A percentile compares a stretch with the other conserved stretches of the same genome.
These are phyloP conservation scores for Holacanthella duospinosa DNA, from an alignment of 2,888 invertebrate genomes.

Conservation along the genomic window DNA sequence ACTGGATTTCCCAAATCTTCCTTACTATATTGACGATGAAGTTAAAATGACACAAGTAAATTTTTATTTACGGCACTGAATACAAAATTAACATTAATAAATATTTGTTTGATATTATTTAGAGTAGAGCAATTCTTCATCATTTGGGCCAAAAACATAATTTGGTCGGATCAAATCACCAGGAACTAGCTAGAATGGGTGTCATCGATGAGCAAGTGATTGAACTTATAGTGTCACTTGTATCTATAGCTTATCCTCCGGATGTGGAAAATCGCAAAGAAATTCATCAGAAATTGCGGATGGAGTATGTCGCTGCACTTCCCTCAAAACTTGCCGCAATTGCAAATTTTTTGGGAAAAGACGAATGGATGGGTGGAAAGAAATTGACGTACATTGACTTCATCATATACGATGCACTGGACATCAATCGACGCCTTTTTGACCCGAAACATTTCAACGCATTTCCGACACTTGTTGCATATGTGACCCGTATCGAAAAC, in stretches of 20 bases:
- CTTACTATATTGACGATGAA: background rate
- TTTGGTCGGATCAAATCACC: background rate
- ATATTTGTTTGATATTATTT: no score
- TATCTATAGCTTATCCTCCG: background rate
- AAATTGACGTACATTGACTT: constrained; percentile 1
- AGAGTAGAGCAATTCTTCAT: background rate
- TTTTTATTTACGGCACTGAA: no score
- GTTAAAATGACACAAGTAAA: background rate
- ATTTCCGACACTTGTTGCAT: background rate
- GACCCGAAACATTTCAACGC: background rate
- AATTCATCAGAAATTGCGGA: background rate
- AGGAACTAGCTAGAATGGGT: background rate
- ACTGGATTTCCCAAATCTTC: background rate
- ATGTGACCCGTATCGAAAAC: background rate
- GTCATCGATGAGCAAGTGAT: background rate
- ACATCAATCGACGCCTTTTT: background rate
- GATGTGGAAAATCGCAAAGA: background rate
- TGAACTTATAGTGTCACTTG: background rate
- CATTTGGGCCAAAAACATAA: background rate
- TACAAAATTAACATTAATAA: no score
- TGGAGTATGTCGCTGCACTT: background rate
- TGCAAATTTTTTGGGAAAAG: constrained; percentile 4
- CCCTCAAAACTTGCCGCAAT: background rate
- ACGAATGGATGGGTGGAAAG: background rate
- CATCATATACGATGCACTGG: background rate